These are phyloP conservation scores for Phenganax stokvisi DNA, from an alignment of 92 coral and sea anemone genomes.

Conservation along the genomic window DNA sequence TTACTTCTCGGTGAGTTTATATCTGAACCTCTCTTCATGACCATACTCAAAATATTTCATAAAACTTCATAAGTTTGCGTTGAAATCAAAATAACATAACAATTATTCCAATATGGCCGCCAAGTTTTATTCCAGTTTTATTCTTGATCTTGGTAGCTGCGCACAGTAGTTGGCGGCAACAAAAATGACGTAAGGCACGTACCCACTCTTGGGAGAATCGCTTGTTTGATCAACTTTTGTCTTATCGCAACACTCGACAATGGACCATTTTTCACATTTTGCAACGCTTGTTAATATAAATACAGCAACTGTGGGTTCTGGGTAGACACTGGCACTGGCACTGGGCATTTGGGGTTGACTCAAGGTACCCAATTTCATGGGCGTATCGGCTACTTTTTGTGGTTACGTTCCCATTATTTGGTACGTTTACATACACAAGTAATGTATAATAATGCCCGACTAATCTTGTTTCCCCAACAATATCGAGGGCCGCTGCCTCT, in stretches of 20 bases:
- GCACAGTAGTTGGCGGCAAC: conserved; percentile 21
- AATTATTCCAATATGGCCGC: conserved; percentile 40
- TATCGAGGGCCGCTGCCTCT: too few species aligned
- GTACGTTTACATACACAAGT: too few species aligned
- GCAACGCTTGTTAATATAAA: too few species aligned
- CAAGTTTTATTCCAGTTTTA: neutral
- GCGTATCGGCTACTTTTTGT: too few species aligned
- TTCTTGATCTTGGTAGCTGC: neutral
- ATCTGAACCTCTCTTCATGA: conserved; percentile 99
- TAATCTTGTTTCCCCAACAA: too few species aligned
- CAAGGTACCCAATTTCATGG: too few species aligned
- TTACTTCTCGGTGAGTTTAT: conserved; percentile 87
- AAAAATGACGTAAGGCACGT: conserved; percentile 40
- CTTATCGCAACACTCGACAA: neutral
- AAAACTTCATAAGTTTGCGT: conserved; percentile 31
- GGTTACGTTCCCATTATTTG: too few species aligned
- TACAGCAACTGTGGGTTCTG: too few species aligned
- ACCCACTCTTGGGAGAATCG: conserved; percentile 25
- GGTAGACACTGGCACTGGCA: too few species aligned
- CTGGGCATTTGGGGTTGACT: too few species aligned
- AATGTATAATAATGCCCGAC: too few species aligned
- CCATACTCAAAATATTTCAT: conserved; percentile 55
- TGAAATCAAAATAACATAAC: conserved; percentile 13
- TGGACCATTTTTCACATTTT: neutral
- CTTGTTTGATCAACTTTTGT: conserved; percentile 10